These are phyloP conservation scores for Anniella stebbinsi DNA, from an alignment of 2,797 vertebrate species.

Conservation along the genomic window DNA sequence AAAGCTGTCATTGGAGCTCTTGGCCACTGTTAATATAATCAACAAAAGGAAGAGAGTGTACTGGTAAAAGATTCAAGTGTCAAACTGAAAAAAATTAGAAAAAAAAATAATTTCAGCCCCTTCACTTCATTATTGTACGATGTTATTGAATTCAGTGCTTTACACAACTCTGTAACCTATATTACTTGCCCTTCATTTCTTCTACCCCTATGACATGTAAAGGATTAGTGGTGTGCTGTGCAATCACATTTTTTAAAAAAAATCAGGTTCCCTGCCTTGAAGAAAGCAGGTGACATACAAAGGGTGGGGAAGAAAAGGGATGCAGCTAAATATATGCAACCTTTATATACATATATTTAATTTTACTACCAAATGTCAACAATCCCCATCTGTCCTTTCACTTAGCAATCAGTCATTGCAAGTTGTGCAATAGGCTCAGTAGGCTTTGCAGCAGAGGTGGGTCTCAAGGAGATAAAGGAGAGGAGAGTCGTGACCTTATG, in stretches of 20 bases:
- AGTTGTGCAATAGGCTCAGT: conserved; percentile 30
- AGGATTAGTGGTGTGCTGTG: conserved; percentile 19
- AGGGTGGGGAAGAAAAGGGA: conserved; percentile 52
- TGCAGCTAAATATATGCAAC: conserved; percentile 69
- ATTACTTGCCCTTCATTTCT: conserved; percentile 38
- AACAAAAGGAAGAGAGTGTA: conserved; percentile 36
- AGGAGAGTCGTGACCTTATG: conserved; percentile 55
- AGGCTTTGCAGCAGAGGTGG: conserved; percentile 45
- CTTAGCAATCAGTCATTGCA: conserved; percentile 43
- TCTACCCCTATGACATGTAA: background rate
- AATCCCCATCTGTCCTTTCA: conserved; percentile 60
- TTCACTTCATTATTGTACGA: background rate
- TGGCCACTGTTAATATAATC: background rate
- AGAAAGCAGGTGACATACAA: conserved; percentile 68
- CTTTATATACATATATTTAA: conserved; percentile 37
- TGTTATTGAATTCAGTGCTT: background rate
- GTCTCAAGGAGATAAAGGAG: conserved; percentile 62
- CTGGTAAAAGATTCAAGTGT: conserved; percentile 61
- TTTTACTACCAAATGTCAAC: conserved; percentile 33
- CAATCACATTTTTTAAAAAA: conserved; percentile 47
- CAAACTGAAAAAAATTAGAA: conserved; percentile 32
- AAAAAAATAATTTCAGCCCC: conserved; percentile 35
- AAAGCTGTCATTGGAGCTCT: conserved; percentile 41
- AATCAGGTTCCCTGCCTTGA: conserved; percentile 55
- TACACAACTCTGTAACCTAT: conserved; percentile 41